phyloP scores from a whole-genome alignment of 2,113 vertebrate species.

The Lagopus muta region DNA sequence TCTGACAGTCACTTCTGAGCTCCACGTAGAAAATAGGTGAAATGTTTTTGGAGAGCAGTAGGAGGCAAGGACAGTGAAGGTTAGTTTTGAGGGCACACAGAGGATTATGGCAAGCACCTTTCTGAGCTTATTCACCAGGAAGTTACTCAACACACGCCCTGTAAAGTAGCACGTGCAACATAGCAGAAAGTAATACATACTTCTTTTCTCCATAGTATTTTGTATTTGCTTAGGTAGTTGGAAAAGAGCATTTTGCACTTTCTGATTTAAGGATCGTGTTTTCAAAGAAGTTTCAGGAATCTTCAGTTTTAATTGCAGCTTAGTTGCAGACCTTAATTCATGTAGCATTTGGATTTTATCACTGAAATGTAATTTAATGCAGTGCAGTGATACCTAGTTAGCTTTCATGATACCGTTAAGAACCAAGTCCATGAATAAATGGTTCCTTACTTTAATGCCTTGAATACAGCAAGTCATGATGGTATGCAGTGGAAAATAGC shows the following conservation, averaged over 20 bases:
- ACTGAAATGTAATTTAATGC: background rate
- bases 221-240: background rate
- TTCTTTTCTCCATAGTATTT: background rate
- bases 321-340: background rate
- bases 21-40: background rate
- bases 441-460: background rate
- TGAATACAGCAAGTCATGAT: background rate
- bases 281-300: background rate
- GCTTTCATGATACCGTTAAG: background rate
- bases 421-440: background rate
- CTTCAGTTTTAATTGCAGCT: background rate
- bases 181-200: background rate
- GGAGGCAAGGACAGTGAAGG: background rate
- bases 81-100: background rate
- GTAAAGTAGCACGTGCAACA: background rate
- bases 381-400: background rate
- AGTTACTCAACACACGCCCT: background rate
- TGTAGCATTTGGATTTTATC: background rate
- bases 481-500: background rate
- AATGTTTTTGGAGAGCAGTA: background rate
- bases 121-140: background rate
- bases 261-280: background rate
- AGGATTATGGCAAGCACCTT: background rate
- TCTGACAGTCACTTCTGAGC: background rate
- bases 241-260: rapidly evolving